Percentiles rank a stretch among this genome's conserved stretches.
phyloP scores from a whole-genome alignment of 2,113 vertebrate species.

The Nerophis ophidion region DNA sequence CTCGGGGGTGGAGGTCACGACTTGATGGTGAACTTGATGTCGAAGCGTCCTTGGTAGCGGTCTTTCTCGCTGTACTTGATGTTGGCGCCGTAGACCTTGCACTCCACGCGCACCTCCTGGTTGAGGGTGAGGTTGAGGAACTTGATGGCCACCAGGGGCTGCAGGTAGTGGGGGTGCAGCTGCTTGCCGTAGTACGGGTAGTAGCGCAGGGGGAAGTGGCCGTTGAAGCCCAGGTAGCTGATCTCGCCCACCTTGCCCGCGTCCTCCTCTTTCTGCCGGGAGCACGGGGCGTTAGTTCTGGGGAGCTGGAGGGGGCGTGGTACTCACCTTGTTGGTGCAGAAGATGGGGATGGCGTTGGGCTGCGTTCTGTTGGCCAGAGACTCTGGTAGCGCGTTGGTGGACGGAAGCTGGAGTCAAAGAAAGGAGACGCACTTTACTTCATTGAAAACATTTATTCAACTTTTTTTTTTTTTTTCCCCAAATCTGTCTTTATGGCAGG shows the following conservation, averaged over 20 bases:
- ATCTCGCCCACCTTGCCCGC: conserved; percentile 66
- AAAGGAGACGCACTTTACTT: no score
- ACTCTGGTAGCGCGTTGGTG: no score
- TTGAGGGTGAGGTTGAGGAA: conserved; percentile 83
- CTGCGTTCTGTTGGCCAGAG: not conserved
- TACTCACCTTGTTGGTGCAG: conserved; percentile 82
- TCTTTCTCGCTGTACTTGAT: conserved; percentile 93
- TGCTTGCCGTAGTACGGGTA: conserved; percentile 94
- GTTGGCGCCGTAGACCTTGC: conserved; percentile 85
- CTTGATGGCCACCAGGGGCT: conserved; percentile 90
- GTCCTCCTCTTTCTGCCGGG: conserved; percentile 80
- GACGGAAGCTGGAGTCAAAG: no score
- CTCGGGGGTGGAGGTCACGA: conserved; percentile 84
- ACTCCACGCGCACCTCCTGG: conserved; percentile 84
- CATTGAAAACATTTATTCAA: no score
- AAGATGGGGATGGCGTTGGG: conserved; percentile 76
- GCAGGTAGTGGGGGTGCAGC: conserved; percentile 87
- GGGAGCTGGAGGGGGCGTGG: not conserved
- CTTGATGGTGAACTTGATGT: conserved; percentile 85
- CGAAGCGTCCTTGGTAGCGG: conserved; percentile 97
- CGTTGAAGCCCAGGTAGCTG: conserved; percentile 77
- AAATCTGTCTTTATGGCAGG: no score
- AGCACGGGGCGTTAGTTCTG: not conserved
- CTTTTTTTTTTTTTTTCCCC: no score
- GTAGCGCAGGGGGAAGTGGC: conserved; percentile 89